Conservation (phyloP, 2,797 vertebrate genomes). For the Pangasius krempfi region DNA sequence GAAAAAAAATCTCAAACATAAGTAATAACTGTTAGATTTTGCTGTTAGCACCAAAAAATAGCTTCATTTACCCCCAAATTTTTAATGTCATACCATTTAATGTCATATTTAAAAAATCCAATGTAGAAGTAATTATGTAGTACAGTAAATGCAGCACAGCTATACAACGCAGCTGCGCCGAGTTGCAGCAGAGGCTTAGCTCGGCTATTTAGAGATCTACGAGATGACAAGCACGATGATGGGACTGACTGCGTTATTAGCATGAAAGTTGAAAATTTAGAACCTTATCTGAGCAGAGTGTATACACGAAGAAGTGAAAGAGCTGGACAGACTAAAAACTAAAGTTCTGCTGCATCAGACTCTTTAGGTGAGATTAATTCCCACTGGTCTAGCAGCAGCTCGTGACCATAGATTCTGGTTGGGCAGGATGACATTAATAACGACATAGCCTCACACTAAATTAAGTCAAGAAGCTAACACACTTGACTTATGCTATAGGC, state of each 20-base stretch:
- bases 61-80: neutral
- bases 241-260: no score
- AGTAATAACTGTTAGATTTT: neutral
- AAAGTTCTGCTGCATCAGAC: neutral
- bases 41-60: neutral
- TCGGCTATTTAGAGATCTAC: neutral
- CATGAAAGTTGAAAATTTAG: neutral
- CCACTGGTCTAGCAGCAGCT: neutral
- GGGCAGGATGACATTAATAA: slow-evolving; percentile 10
- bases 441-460: neutral
- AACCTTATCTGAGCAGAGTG: neutral
- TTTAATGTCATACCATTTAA: neutral
- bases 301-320: neutral
- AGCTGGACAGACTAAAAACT: neutral
- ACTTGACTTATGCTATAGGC: neutral
- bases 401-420: neutral
- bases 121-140: neutral
- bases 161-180: neutral
- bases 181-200: neutral
- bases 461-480: neutral
- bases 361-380: slow-evolving; percentile 4
- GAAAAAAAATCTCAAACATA: neutral
- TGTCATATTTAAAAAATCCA: neutral
- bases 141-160: neutral
- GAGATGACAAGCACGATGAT: neutral